Conservation (phyloP, 2,113 vertebrate species). For the Cochlearius cochlearius region DNA sequence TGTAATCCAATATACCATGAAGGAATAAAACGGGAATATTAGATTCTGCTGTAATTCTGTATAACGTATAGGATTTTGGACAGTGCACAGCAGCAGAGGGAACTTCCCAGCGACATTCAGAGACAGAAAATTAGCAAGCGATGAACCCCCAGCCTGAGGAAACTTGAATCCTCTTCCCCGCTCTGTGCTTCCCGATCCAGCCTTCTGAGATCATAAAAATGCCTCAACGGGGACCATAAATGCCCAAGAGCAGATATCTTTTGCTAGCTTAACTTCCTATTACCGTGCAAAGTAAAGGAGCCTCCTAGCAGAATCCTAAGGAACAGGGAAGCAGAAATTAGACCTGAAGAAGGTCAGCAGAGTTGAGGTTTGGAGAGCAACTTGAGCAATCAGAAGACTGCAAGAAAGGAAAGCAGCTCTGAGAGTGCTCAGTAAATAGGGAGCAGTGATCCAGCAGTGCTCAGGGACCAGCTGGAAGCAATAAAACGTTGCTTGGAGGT, state of each 20-base stretch:
- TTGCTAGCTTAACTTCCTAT: background rate
- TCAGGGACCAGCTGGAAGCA: background rate
- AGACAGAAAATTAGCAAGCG: background rate
- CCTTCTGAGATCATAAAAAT: background rate
- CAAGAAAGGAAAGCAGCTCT: fast-evolving
- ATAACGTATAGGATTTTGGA: background rate
- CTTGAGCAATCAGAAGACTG: background rate
- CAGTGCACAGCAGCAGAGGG: background rate
- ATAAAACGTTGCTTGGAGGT: background rate
- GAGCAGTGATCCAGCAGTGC: background rate
- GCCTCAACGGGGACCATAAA: background rate
- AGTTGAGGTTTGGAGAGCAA: background rate
- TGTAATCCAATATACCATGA: background rate
- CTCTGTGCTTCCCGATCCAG: background rate
- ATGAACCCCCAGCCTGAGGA: background rate
- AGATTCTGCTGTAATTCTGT: background rate
- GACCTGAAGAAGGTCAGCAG: background rate
- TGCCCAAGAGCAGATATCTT: background rate
- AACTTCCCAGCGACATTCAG: background rate
- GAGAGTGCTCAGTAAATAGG: background rate
- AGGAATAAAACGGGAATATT: background rate
- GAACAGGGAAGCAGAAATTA: background rate
- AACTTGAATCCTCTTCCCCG: background rate
- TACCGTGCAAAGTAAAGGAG: background rate
- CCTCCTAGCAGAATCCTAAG: background rate